Base-by-base conservation (phyloP, 2,113 vertebrate genomes). In the Thamnaconus septentrionalis region DNA sequence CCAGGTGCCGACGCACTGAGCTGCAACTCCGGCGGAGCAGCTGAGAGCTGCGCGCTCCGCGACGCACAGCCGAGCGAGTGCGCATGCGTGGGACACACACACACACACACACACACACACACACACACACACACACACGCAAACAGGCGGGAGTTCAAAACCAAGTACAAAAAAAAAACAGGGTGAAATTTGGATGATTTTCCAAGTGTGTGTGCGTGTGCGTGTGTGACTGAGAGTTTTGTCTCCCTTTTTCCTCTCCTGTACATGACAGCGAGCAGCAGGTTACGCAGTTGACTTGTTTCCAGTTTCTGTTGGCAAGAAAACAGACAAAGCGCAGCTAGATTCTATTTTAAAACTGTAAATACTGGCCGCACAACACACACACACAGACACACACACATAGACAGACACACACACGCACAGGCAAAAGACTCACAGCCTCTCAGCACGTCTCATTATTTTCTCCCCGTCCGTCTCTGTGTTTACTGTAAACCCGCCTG, bases 401-500 rank as follows among this genome's bases (percentile, higher is more conserved):
- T 57, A 57, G 40, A 61, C 4, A 5, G 18, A 31, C 18, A 31
- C 18, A 31, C 18, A 31, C 18, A 31, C 18, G 18, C 18, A 31
- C 18, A 31, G 18, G 18, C 18, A 31, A 31, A 31, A 31, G 1
- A 31, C 18, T 31, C 18, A 31, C 18, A 9, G 41, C 61, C 18
- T 31, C 44, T 7, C 56, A 52, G 49, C 12, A 40, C 40, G 5
- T 10, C 12, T 61, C 11, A 5, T 7, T n/a, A 3, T 41, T 39
- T 8, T 53, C 1, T 51, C 4, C n/a, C 41, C 31, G 31, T 58
- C 31, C 56, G 4, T 53, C 3, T 48, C 3, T 68, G 50, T 83
- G 4, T 86, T 79, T 83, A 76, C 79, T 61, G 77, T 86, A 47
- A 76, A 80, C 79, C 76, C 76, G 71, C 68, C 68, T 79, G 78